Evolutionary conservation across 1,140 invertebrate genomes (phyloP), one percentile per base, ranked within the genome.

Genomic region (Diabrotica undecimpunctata): DNA sequence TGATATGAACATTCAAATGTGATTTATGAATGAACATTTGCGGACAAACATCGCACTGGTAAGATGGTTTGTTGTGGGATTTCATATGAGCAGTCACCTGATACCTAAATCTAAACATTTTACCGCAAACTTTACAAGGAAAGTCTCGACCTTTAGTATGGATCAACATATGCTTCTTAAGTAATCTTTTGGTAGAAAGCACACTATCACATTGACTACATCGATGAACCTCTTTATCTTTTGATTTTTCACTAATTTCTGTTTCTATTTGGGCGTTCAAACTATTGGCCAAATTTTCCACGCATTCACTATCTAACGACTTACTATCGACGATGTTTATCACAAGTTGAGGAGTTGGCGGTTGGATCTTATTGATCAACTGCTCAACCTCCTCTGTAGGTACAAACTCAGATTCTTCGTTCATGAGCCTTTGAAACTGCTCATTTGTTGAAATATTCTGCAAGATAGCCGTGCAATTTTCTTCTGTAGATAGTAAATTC

Each of bases 11-110:
- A 5, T 85, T 85, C 58, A 91, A 78, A 66, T 90, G 82, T 0
- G 86, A 85, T 35, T 85, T 83, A 2, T 90, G 82, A 6, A 86
- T 88, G 72, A 93, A 94, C 8, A 84, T 83, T 65, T 87, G 87
- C 0, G 70, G 66, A 41, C 77, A 79, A 8, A 77, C 64, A 11
- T 77, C 70, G 51, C 78, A 79, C 14, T 72, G 68, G 62, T 69
- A 77, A 7, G 66, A 65, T 12, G 78, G 77, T n/a, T 76, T 66
- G 8, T 67, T 58, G 55, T 75, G 74, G 7, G 61, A 55, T 5
- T 65, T 64, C 35, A 54, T 50, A 38, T 75, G 72, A 7, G 66
- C 59, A 10, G 52, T 72, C 0, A 75, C 57, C 25, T 70, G 65
- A 38, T 73, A 71, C 13, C 68, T 64, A 12, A 66, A 66, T 35